A percentile compares a stretch with the other conserved stretches of the same genome.
phyloP scores from a whole-genome alignment of 2,797 vertebrate species.

The Gorsachius magnificus region DNA sequence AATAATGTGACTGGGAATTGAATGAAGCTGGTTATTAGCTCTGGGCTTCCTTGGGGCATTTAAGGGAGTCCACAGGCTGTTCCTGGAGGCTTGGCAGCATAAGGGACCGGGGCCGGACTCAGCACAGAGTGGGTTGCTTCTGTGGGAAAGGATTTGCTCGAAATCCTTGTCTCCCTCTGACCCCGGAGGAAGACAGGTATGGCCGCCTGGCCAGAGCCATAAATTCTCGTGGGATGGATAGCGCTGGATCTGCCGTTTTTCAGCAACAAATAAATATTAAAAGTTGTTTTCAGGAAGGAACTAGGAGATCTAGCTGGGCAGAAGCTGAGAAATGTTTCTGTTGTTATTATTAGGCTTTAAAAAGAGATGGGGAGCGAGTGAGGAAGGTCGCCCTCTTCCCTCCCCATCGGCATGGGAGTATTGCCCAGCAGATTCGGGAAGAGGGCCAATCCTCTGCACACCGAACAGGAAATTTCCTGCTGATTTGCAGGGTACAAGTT shows the following conservation, averaged over 20 bases:
- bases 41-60: conserved; percentile 58
- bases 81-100: not conserved
- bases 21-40: conserved; percentile 78
- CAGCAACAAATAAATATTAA: not conserved
- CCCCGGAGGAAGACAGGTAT: not conserved
- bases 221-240: not conserved
- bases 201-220: not conserved
- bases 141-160: not conserved
- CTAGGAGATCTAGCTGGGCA: not conserved
- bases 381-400: not conserved
- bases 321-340: not conserved
- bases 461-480: not conserved
- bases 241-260: not conserved
- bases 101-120: not conserved
- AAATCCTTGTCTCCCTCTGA: not conserved
- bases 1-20: conserved; percentile 80
- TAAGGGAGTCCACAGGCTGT: conserved; percentile 64
- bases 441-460: not conserved
- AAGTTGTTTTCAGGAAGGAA: not conserved
- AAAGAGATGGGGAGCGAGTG: not conserved
- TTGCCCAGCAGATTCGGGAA: not conserved
- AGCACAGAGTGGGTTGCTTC: not conserved
- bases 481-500: not conserved
- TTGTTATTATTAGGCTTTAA: not conserved
- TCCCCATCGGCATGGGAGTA: not conserved